A percentile compares a stretch with the other conserved stretches of the same genome.
Evolutionary conservation across 2,113 vertebrate genomes (phyloP).

Genomic region (Pteruthius melanotis): DNA sequence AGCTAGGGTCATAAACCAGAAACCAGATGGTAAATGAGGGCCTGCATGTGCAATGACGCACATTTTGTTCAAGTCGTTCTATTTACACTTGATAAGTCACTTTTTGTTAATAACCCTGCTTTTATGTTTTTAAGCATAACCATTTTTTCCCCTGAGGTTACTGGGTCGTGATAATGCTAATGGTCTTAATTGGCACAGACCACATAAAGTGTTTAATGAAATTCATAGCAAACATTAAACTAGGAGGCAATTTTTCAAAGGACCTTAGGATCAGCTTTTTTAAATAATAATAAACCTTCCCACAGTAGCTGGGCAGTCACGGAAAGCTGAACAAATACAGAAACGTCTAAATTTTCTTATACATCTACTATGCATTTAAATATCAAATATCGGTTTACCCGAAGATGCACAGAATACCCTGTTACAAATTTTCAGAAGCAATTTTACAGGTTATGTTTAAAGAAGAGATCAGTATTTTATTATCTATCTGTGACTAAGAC

Average conservation of each 20-base stretch:
- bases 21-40: slow-evolving; percentile 25
- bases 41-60: neutral
- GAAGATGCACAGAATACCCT: neutral
- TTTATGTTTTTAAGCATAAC: slow-evolving; percentile 7
- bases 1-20: neutral
- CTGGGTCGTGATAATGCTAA: neutral
- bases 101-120: neutral
- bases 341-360: neutral
- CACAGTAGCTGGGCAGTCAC: neutral
- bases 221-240: neutral
- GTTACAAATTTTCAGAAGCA: neutral
- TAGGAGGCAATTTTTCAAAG: neutral
- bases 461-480: neutral
- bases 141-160: neutral
- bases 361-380: neutral
- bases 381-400: neutral
- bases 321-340: neutral
- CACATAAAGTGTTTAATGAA: neutral
- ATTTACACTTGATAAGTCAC: slow-evolving; percentile 42
- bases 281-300: neutral
- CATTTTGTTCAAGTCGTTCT: slow-evolving; percentile 25
- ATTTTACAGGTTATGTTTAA: neutral
- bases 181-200: neutral
- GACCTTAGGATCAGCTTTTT: neutral
- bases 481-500: neutral